Base-by-base conservation (phyloP, 2,797 vertebrate genomes). In the Gallinago nigripennis region DNA sequence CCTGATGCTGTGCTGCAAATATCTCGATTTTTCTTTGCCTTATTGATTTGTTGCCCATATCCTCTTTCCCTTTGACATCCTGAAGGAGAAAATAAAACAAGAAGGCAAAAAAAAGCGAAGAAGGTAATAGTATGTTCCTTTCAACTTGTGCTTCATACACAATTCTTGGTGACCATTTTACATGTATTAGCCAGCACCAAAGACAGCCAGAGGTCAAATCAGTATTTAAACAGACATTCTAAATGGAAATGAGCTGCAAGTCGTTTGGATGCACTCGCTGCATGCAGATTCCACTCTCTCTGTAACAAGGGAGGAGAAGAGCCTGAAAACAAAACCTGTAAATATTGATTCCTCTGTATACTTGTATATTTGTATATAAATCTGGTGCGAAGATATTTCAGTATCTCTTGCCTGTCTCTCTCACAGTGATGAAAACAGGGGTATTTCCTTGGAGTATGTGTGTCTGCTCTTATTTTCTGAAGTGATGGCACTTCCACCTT, bases 141-240 rank as follows among this genome's bases (percentile, higher is more conserved):
- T 94, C 60, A 93, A 65, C 41, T 66, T 82, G 46, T 79, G 71
- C 58, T 94, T 97, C 58, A 53, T 75, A 79, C 51, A 69, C 85
- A 92, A 30, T 97, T 96, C 50, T 97, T 97, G 94, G 93, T 97
- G 94, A 92, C 71, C 76, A 64, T 97, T 98, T 97, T 94, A 90
- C 75, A 75, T 94, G 82, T 57, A 96, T 96, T 97, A 88, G 65
- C 79, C 46, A 88, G 70, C 56, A 58, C 51, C 65, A 89, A 95
- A 95, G 91, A 92, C 63, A 95, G 66, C 51, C 82, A 96, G 95
- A 97, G 96, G 97, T 97, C 96, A 98, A 97, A 95, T 91, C 79
- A 90, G 87, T 95, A 91, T 97, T 98, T 98, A 95, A 98, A 97
- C 76, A 97, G 93, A 96, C 92, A 94, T 97, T 98, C 96, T 97